Evolutionary conservation across 1,140 invertebrate genomes (phyloP).

Genomic region (Drosophila pseudoobscura): DNA sequence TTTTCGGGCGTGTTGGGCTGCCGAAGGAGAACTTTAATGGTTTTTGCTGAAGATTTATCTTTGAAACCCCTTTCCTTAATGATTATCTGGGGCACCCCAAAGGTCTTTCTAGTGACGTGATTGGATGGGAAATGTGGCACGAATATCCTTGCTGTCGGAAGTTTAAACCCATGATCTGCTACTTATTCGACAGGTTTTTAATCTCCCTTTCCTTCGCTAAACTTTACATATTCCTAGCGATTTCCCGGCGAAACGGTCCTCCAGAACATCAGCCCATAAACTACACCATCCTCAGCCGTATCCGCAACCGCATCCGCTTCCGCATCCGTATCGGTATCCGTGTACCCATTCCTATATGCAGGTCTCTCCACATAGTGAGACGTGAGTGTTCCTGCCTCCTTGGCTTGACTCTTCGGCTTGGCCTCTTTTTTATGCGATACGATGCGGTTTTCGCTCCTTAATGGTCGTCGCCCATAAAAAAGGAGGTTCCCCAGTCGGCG

Average conservation of each 20-base stretch:
- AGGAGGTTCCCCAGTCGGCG: not conserved
- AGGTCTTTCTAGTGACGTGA: no score
- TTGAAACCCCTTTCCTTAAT: constrained; percentile 9
- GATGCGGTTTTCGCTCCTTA: constrained; percentile 66
- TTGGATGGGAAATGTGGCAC: no score
- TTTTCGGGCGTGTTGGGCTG: not conserved
- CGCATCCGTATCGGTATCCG: not conserved
- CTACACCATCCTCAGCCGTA: no score
- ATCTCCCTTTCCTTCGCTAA: not conserved
- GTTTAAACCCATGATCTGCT: no score
- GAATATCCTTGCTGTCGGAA: no score
- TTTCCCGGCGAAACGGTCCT: constrained; percentile 8
- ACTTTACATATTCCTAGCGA: not conserved
- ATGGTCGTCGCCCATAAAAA: constrained; percentile 67
- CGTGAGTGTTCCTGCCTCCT: constrained; percentile 20
- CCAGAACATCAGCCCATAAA: constrained; percentile 12
- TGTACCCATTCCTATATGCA: constrained; percentile 3
- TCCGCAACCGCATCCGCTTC: no score
- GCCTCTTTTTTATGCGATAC: constrained; percentile 50
- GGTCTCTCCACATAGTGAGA: constrained; percentile 36
- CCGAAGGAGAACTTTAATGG: not conserved
- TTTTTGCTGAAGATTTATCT: constrained; percentile 24
- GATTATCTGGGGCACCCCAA: no score
- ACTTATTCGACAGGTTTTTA: no score
- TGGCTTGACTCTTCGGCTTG: constrained; percentile 13